Percentiles rank a stretch among this genome's conserved stretches.
Conservation (phyloP, 2,888 invertebrate species). For the Erebia palarica region DNA sequence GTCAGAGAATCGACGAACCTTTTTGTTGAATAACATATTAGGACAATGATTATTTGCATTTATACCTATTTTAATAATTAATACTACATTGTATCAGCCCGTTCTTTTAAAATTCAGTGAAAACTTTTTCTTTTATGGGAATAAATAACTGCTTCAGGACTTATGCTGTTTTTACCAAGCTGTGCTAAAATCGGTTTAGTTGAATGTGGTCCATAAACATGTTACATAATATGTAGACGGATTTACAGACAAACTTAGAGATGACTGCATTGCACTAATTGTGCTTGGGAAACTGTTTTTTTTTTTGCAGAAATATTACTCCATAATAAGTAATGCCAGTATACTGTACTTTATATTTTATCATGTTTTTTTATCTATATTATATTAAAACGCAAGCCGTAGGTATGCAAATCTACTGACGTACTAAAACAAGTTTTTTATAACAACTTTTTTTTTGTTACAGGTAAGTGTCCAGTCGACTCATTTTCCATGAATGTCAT, state of each 20-base stretch:
- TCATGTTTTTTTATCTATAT: neutral
- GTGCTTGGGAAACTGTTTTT: neutral
- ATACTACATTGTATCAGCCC: too few species aligned
- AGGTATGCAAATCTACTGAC: neutral
- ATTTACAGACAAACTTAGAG: too few species aligned
- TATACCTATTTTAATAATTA: too few species aligned
- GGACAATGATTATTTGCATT: too few species aligned
- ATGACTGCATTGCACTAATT: too few species aligned
- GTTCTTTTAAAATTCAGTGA: neutral
- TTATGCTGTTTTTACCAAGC: too few species aligned
- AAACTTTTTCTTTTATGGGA: neutral
- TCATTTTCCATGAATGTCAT: neutral
- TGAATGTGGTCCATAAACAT: too few species aligned
- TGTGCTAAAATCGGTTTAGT: too few species aligned
- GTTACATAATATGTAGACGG: too few species aligned
- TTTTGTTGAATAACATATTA: too few species aligned
- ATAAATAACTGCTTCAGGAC: neutral
- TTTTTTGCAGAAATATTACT: neutral
- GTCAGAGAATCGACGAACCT: neutral
- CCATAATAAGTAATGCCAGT: too few species aligned
- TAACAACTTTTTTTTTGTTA: slow-evolving; percentile 33
- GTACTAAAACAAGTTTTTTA: neutral
- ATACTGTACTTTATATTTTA: too few species aligned
- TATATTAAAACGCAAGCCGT: neutral
- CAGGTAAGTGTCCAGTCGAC: slow-evolving; percentile 42